These are phyloP conservation scores for Fukomys damarensis DNA, from an alignment of 2,113 vertebrate genomes.

Conservation along the genomic window DNA sequence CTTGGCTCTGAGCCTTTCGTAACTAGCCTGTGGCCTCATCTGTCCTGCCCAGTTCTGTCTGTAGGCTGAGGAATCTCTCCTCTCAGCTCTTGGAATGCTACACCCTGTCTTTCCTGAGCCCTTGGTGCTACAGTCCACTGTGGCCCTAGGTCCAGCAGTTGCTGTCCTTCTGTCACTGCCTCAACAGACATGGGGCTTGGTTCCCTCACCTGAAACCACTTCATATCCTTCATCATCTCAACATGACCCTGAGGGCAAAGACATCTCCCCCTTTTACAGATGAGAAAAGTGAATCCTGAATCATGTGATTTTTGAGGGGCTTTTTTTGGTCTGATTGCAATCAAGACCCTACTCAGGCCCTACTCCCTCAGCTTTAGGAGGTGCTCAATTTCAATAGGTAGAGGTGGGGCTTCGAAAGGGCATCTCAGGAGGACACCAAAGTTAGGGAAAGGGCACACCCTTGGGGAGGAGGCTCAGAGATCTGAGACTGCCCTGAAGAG, in stretches of 20 bases:
- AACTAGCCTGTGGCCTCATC: not conserved
- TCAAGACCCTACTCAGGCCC: not conserved
- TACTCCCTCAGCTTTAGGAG: not conserved
- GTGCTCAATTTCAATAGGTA: not conserved
- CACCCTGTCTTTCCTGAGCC: not conserved
- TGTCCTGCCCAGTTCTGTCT: not conserved
- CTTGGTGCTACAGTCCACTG: not conserved
- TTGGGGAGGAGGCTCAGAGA: not conserved
- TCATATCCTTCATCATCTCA: not conserved
- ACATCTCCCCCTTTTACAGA: not conserved
- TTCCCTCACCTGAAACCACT: not conserved
- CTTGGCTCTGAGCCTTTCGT: constrained; percentile 18
- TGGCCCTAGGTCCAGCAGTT: not conserved
- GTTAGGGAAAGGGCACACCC: not conserved
- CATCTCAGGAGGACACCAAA: not conserved
- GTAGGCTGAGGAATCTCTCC: not conserved
- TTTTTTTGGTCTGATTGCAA: not conserved
- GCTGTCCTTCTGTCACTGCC: not conserved
- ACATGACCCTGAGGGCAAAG: not conserved
- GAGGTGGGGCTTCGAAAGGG: not conserved
- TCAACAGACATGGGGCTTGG: not conserved
- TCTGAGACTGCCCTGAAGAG: not conserved
- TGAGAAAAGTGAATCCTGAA: not conserved
- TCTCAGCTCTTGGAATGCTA: not conserved
- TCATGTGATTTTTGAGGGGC: not conserved